These are phyloP conservation scores for Laticauda colubrina DNA, from an alignment of 2,113 vertebrate species.

Conservation along the genomic window DNA sequence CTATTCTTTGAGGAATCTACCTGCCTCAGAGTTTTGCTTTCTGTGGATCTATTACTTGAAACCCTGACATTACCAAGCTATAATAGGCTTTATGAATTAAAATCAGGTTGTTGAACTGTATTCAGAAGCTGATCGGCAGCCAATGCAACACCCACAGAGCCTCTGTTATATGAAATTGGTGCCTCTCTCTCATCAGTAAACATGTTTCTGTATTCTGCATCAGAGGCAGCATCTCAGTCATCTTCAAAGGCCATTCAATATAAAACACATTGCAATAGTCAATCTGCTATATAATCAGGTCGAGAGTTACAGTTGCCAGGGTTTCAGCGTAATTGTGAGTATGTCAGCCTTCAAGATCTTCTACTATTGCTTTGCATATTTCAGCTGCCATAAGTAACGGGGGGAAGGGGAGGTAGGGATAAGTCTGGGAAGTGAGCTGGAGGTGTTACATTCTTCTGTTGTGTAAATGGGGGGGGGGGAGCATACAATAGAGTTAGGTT, in stretches of 20 bases:
- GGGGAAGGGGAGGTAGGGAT: too few relatives aligned
- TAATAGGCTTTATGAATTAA: neutral
- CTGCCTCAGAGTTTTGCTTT: too few relatives aligned
- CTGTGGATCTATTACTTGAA: too few relatives aligned
- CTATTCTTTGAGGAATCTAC: too few relatives aligned
- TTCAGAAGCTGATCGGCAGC: neutral
- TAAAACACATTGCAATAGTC: neutral
- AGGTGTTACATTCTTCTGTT: too few relatives aligned
- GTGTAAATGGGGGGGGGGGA: too few relatives aligned
- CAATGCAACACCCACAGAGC: neutral
- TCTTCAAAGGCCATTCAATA: neutral
- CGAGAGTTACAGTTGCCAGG: neutral
- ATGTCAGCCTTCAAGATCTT: too few relatives aligned
- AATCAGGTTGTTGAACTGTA: neutral
- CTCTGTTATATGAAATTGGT: neutral
- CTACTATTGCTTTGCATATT: too few relatives aligned
- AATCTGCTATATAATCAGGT: neutral
- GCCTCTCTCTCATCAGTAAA: neutral
- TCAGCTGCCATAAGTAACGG: too few relatives aligned
- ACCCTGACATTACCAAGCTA: neutral
- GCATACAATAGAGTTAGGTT: too few relatives aligned
- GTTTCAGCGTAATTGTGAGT: neutral
- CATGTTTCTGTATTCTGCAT: neutral
- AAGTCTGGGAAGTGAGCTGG: too few relatives aligned
- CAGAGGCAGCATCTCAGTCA: neutral